Evolutionary conservation across 2,113 vertebrate species (phyloP), one percentile per base, ranked within the genome.

Genomic region (Phalacrocorax carbo): DNA sequence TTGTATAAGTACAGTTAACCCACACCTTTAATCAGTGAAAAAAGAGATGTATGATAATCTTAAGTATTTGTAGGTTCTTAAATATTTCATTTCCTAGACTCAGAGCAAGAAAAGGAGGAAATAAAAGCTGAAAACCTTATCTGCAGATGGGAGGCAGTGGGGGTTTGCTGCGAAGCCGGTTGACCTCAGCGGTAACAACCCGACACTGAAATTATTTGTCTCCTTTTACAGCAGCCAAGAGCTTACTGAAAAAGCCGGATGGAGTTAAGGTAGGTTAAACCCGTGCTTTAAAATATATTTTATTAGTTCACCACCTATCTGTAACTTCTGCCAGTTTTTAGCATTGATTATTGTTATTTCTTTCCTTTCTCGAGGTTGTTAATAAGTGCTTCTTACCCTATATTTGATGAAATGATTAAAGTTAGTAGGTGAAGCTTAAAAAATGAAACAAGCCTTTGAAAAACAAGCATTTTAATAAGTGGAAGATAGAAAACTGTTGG

Each of bases 161-260:
- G 91, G 82, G 22, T 29, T 95, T 88, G 69, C 54, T 80, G 71
- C 10, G 10, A 66, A 88, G 36, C 51, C 85, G 8, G 21, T 15
- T 18, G 62, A 42, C 58, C 80, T 66, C 65, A 1, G 58, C 32
- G 18, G 26, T 61, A 81, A 14, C 57, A 49, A 36, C 23, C 94
- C 97, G 72, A 94, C 93, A n/a, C 13, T 71, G 58, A 76, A 94
- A 90, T 97, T 84, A 9, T 94, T 97, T 96, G 94, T 96, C 91
- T 96, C 85, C 0, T 94, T 98, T 97, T 98, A 95, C 98, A 99
- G 99, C 98, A 99, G 99, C 99, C 97, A 99, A 99, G 98, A 99
- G 99, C 97, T 98, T 99, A 95, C 98, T 99, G 98, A 99, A 99
- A 98, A 99, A 99, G 83, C 97, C 99, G 2, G 99, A 99, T 93